These are phyloP conservation scores for Poliocrania exsul DNA, from an alignment of 2,797 vertebrate species.

Conservation along the genomic window DNA sequence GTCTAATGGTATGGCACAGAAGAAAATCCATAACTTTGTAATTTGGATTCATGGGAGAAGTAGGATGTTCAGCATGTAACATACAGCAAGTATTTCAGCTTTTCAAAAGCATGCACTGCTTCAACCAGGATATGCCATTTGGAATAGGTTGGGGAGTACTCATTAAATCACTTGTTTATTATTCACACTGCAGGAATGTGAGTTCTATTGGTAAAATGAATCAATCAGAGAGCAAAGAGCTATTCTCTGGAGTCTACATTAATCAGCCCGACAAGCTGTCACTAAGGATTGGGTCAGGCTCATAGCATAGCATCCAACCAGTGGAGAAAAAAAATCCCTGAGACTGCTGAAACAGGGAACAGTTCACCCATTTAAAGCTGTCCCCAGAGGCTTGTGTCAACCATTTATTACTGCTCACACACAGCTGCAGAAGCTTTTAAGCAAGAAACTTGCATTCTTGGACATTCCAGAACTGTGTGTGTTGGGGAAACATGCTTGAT, in stretches of 20 bases:
- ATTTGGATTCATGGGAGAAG: not conserved
- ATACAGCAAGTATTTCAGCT: not conserved
- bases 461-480: not conserved
- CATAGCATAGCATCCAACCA: constrained; percentile 11
- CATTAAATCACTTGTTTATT: constrained; percentile 66
- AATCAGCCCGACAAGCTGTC: constrained; percentile 74
- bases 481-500: not conserved
- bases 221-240: constrained; percentile 74
- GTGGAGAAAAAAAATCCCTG: not conserved
- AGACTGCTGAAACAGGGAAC: constrained; percentile 45
- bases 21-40: constrained; percentile 2
- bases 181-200: constrained; percentile 51
- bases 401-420: constrained; percentile 38
- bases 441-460: constrained; percentile 16
- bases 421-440: constrained; percentile 48
- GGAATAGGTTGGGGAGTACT: constrained; percentile 3
- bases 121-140: not conserved
- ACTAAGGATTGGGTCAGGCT: constrained; percentile 71
- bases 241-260: constrained; percentile 53
- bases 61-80: not conserved
- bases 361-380: constrained; percentile 40
- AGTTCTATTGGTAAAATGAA: constrained; percentile 66
- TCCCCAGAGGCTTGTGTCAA: constrained; percentile 41
- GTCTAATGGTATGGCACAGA: not conserved
- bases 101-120: not conserved